Evolutionary conservation across 2,888 invertebrate genomes (phyloP).

Genomic region (Eudemis profundana): DNA sequence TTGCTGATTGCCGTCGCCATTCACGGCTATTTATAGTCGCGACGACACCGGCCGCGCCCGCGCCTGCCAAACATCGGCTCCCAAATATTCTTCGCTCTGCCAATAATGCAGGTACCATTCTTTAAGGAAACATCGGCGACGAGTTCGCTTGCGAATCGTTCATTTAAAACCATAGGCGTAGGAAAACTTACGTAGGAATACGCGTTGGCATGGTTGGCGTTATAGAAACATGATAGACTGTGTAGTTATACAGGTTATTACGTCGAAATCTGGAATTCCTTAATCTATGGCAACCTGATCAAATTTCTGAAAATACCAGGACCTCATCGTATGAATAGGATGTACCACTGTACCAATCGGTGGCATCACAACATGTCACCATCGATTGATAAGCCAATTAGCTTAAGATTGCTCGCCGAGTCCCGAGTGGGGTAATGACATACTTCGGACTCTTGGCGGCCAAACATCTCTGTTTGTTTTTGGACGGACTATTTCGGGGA

Average conservation of each 20-base stretch:
- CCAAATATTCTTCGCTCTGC: conserved; percentile 39
- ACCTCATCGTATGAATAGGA: not conserved
- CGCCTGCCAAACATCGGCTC: conserved; percentile 32
- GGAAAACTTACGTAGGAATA: not conserved
- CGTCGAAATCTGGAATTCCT: too few species aligned
- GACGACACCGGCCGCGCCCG: conserved; percentile 51
- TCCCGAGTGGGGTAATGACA: conserved; percentile 16
- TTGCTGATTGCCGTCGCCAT: conserved; percentile 63
- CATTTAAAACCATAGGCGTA: not conserved
- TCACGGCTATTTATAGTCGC: conserved; percentile 65
- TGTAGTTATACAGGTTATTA: too few species aligned
- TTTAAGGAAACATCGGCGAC: not conserved
- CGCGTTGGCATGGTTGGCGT: too few species aligned
- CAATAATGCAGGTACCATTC: conserved; percentile 24
- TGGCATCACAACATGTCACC: conserved; percentile 2
- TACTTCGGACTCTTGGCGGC: conserved; percentile 30
- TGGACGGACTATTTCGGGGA: conserved; percentile 37
- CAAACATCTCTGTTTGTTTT: conserved; percentile 34
- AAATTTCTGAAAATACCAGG: too few species aligned
- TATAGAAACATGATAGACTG: too few species aligned
- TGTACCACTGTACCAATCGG: not conserved
- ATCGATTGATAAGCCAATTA: conserved; percentile 38
- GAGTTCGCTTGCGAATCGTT: not conserved
- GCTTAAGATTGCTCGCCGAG: not conserved
- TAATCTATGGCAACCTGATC: too few species aligned